Evolutionary conservation across 2,888 invertebrate species (phyloP), one percentile per base, ranked within the genome.

Genomic region (Trilocha varians): DNA sequence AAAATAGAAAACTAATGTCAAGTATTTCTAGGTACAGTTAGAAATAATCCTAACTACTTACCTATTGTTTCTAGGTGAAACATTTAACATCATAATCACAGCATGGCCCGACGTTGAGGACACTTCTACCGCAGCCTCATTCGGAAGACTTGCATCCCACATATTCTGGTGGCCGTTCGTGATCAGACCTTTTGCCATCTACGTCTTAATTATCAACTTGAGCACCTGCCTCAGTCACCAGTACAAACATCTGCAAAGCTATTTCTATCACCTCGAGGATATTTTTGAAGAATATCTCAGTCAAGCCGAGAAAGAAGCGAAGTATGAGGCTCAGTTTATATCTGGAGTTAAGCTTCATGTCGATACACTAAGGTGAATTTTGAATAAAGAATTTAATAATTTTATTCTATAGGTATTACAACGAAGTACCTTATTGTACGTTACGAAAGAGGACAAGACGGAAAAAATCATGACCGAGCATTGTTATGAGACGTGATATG

Each of bases 271-370:
- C 14, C 46, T 62, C 3, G 41, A 40, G 17, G 15, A 36, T 9
- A 56, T 61, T 16, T 62, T 59, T 36, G 39, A 45, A 51, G 13
- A 34, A 13, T 38, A 49, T 13, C 13, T 47, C 5, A 45, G 45
- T 16, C 67, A 65, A 11, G 6, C 6, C 0, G 52, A 61, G n/a
- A 64, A 58, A 17, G 70, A 76, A 38, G 32, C 17, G 6, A 45
- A 57, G n/a, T 76, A 65, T 44, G 66, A 66, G 39, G 37, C 49
- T 2, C 56, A 51, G 0, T 40, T 76, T 5, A 69, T 59, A 54
- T 40, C 56, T 41, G 78, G 75, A n/a, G 63, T 76, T 16, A 48
- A 62, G 43, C 39, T 73, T 32, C 78, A 77, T 43, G 44, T 54
- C 0, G 53, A 59, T 15, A 74, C 71, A 0, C 47, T 74, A 32